Base-by-base conservation (phyloP, 2,888 invertebrate species). In the Iphiclides podalirius region DNA sequence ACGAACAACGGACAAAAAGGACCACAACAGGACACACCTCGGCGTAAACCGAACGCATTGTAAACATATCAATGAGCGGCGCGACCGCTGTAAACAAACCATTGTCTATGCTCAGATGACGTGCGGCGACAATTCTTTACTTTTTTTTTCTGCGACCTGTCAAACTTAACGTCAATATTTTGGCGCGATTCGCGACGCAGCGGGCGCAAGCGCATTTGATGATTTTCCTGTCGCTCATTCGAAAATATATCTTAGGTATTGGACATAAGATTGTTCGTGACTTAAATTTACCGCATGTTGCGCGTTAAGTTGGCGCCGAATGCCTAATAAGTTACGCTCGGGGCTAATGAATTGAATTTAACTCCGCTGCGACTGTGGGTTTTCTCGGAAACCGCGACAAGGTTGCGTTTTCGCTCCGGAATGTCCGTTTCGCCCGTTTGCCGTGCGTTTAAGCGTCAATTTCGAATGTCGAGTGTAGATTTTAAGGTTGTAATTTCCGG, bases 101-200 rank as follows among this genome's bases (percentile, higher is more conserved):
- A 59, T 64, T 66, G 64, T 66, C 64, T 60, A 58, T 62, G 57
- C 37, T 55, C 63, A 58, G 61, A 61, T 62, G 62, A 61, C 59
- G 54, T 48, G 50, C 55, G 38, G 45, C 45, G 58, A 55, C 55
- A 59, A 59, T 58, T 51, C 53, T 55, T 52, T 42, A 55, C 36
- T 20, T 31, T 31, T 31, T 46, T 60, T 57, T 55, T 55, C 55
- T 52, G 58, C 51, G 56, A 60, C 55, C 64, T 64, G 64, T 66
- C 67, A 66, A 66, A 64, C 52, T 56, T 58, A 60, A 65, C 59
- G 62, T 68, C 66, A 70, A 70, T 70, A 68, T 67, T 70, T 70
- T 69, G 73, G 85, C 85, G 82, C 81, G 81, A 86, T 87, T 87
- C 63, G 86, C 55, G 62, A 75, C 86, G 85, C 87, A 64, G 82